These are phyloP conservation scores for Megaceryle torquata DNA, from an alignment of 2,113 vertebrate species.

Conservation along the genomic window DNA sequence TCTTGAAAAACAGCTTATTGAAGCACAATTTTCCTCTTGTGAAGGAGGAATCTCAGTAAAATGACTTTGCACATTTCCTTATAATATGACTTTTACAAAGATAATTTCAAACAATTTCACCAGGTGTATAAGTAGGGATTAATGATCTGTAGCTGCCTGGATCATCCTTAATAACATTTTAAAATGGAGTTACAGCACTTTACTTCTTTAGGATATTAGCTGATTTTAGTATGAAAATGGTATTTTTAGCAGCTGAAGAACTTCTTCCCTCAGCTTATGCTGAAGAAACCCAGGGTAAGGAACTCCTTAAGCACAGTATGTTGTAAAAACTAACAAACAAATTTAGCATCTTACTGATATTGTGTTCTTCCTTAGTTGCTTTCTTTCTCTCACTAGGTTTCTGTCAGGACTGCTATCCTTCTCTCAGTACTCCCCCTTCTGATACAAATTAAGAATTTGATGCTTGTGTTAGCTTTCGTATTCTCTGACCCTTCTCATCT, in stretches of 20 bases:
- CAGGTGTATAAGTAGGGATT: not conserved
- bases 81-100: not conserved
- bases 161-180: not conserved
- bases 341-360: not conserved
- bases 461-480: not conserved
- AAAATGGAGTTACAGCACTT: not conserved
- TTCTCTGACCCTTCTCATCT: not conserved
- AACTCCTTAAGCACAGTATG: not conserved
- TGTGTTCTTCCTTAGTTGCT: not conserved
- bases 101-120: not conserved
- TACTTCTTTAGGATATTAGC: not conserved
- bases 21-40: not conserved
- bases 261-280: not conserved
- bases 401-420: not conserved
- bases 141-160: not conserved
- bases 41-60: not conserved
- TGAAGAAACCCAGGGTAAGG: not conserved
- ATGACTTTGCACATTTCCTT: not conserved
- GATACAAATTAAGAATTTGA: not conserved
- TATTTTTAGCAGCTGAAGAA: not conserved
- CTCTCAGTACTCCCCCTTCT: not conserved
- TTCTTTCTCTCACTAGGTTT: not conserved
- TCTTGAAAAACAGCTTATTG: not conserved
- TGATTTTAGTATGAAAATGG: not conserved
- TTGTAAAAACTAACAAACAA: not conserved